Conservation (phyloP, 2,797 vertebrate species). For the Numenius phaeopus region DNA sequence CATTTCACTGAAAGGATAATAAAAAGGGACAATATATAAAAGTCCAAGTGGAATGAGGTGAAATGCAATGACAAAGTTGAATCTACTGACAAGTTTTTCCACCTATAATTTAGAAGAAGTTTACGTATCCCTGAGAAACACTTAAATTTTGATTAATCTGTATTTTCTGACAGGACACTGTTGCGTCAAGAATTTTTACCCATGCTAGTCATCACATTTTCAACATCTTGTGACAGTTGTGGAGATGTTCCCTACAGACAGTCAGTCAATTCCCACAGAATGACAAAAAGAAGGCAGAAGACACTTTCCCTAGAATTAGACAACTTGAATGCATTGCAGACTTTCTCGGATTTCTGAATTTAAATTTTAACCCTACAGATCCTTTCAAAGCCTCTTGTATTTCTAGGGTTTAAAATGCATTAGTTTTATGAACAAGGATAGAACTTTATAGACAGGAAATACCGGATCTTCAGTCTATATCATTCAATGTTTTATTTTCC, state of each 20-base stretch:
- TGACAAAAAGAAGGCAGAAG: neutral
- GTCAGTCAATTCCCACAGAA: neutral
- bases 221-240: neutral
- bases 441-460: constrained; percentile 15
- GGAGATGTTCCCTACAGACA: neutral
- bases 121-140: neutral
- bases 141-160: neutral
- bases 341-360: constrained; percentile 34
- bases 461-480: neutral
- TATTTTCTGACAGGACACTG: neutral
- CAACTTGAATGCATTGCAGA: neutral
- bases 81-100: neutral
- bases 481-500: neutral
- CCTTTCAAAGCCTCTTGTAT: constrained; percentile 36
- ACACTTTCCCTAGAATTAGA: neutral
- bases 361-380: constrained; percentile 22
- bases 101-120: neutral
- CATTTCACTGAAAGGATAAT: neutral
- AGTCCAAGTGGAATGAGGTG: neutral
- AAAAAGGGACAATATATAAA: neutral
- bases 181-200: neutral
- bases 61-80: neutral
- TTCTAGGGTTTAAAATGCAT: neutral
- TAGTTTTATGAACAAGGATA: neutral
- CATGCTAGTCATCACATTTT: neutral